Evolutionary conservation across 2,888 invertebrate species (phyloP).

Genomic region (Caenorhabditis plicata): DNA sequence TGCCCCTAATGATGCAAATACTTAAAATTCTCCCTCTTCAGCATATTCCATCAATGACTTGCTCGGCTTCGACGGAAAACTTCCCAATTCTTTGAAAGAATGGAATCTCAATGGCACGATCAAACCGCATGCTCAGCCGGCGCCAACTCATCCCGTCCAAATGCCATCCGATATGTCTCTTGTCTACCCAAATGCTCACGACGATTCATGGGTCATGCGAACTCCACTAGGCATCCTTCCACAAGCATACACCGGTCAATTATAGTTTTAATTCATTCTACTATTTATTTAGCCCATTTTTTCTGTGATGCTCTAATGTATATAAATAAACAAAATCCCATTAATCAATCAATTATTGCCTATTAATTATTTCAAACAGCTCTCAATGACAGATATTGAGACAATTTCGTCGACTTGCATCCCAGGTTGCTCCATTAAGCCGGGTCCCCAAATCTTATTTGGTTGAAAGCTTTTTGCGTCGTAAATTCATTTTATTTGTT

Average conservation of each 20-base stretch:
- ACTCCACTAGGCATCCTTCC: conserved; percentile 18
- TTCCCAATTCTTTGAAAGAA: too few relatives aligned
- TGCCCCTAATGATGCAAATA: too few relatives aligned
- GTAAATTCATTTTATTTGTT: too few relatives aligned
- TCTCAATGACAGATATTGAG: too few relatives aligned
- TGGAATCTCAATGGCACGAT: too few relatives aligned
- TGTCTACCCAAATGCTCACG: conserved; percentile 13
- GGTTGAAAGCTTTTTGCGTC: too few relatives aligned
- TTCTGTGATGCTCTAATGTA: background rate
- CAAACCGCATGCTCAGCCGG: conserved; percentile 4
- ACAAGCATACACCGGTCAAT: conserved; percentile 18
- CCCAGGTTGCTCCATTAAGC: background rate
- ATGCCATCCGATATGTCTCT: conserved; percentile 20
- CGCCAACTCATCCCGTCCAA: conserved; percentile 6
- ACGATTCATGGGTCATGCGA: conserved; percentile 23
- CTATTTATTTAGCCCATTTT: background rate
- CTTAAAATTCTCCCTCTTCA: conserved; percentile 6
- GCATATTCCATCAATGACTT: conserved; percentile 52
- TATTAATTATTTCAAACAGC: too few relatives aligned
- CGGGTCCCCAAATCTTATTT: conserved; percentile 1
- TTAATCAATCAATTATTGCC: background rate
- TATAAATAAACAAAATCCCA: background rate
- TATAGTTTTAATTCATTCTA: conserved; percentile 1
- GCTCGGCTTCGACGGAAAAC: conserved; percentile 44
- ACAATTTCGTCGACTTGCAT: background rate